Evolutionary conservation across 2,113 vertebrate species (phyloP).

Genomic region (Microtus richardsoni): DNA sequence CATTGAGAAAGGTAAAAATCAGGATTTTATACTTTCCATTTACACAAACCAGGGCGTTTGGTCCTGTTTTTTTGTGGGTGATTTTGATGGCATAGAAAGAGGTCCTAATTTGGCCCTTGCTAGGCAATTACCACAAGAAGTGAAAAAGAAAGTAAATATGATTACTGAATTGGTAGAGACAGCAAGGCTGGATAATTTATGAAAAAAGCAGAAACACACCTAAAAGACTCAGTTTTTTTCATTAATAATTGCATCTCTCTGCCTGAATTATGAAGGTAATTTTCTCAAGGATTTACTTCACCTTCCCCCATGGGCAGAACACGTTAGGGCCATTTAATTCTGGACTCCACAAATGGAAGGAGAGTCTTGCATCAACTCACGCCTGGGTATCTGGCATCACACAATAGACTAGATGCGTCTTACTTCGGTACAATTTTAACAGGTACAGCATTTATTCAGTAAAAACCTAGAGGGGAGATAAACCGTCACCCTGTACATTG

Average conservation of each 20-base stretch:
- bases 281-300: conserved; percentile 29
- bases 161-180: conserved; percentile 56
- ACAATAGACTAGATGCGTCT: background rate
- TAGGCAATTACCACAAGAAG: conserved; percentile 46
- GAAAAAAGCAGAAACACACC: conserved; percentile 11
- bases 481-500: background rate
- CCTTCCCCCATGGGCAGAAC: conserved; percentile 10
- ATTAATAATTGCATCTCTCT: conserved; percentile 62
- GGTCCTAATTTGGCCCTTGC: conserved; percentile 29
- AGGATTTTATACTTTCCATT: conserved; percentile 4
- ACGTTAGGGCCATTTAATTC: background rate
- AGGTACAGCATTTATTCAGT: conserved; percentile 1
- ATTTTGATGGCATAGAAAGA: conserved; percentile 39
- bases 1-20: background rate
- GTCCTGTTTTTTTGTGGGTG: background rate
- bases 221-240: conserved; percentile 18
- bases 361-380: background rate
- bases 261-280: conserved; percentile 52
- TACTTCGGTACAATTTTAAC: conserved; percentile 9
- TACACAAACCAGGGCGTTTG: background rate
- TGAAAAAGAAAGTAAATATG: conserved; percentile 62
- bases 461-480: conserved; percentile 5
- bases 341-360: background rate
- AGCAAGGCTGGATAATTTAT: conserved; percentile 61
- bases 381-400: background rate